Conservation (phyloP, 2,113 vertebrate species). For the Tachuris rubrigastra region DNA sequence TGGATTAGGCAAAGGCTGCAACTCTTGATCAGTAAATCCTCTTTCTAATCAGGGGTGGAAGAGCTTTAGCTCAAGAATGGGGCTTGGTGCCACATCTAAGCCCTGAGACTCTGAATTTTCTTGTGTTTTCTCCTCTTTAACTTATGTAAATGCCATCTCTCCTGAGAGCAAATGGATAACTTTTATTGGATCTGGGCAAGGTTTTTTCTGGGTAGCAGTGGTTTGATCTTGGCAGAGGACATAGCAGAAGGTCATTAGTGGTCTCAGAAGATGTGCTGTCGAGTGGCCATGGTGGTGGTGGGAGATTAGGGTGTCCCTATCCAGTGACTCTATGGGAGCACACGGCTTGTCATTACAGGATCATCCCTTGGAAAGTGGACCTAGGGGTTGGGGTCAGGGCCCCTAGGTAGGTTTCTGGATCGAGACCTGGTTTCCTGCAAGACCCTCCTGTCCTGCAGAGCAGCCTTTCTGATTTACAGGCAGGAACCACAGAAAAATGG, state of each 20-base stretch:
- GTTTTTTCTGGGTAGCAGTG: neutral
- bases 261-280: neutral
- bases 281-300: neutral
- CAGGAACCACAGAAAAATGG: neutral
- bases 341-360: fast-evolving
- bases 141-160: neutral
- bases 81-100: neutral
- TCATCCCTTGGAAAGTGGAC: neutral
- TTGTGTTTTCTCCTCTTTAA: neutral
- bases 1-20: neutral
- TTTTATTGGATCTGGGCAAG: neutral
- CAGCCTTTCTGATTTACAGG: neutral
- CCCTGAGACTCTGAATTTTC: neutral
- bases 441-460: neutral
- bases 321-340: neutral
- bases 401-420: neutral
- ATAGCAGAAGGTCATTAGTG: neutral
- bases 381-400: neutral
- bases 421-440: neutral
- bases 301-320: fast-evolving
- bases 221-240: neutral
- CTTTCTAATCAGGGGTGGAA: neutral
- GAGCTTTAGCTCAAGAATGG: neutral
- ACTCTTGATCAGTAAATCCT: neutral
- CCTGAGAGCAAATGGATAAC: neutral